Evolutionary conservation across 2,113 vertebrate genomes (phyloP).

Genomic region (Sardina pilchardus): DNA sequence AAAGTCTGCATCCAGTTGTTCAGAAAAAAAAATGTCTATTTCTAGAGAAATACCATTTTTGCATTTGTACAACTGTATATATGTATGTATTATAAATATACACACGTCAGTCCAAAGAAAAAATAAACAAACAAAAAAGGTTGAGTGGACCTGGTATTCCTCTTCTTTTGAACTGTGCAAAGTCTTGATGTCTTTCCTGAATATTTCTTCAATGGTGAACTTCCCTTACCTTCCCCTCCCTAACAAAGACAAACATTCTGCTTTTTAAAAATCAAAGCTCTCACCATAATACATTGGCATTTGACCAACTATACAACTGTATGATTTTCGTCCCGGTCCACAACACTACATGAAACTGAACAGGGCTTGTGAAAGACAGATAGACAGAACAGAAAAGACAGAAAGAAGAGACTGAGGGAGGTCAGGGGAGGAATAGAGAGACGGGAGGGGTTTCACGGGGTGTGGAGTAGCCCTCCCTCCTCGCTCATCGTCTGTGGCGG

Average conservation of each 20-base stretch:
- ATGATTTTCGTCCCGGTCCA: conserved; percentile 65
- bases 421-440: conserved; percentile 29
- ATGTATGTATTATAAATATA: conserved; percentile 76
- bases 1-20: conserved; percentile 83
- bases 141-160: conserved; percentile 53
- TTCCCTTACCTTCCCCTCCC: conserved; percentile 41
- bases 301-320: conserved; percentile 75
- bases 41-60: conserved; percentile 76
- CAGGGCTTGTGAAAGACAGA: conserved; percentile 33
- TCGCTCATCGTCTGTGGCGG: conserved; percentile 85
- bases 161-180: conserved; percentile 79
- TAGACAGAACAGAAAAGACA: conserved; percentile 18
- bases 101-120: conserved; percentile 52
- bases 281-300: conserved; percentile 69
- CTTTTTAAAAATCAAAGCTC: conserved; percentile 81
- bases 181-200: conserved; percentile 69
- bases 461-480: neutral
- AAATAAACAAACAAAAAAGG: conserved; percentile 72
- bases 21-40: conserved; percentile 85
- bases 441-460: neutral
- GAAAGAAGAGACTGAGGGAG: conserved; percentile 27
- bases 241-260: conserved; percentile 58
- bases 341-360: conserved; percentile 66
- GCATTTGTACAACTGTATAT: conserved; percentile 69
- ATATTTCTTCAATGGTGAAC: conserved; percentile 57